These are phyloP conservation scores for Rhizomys pruinosus DNA, from an alignment of 2,113 vertebrate species.

Conservation along the genomic window DNA sequence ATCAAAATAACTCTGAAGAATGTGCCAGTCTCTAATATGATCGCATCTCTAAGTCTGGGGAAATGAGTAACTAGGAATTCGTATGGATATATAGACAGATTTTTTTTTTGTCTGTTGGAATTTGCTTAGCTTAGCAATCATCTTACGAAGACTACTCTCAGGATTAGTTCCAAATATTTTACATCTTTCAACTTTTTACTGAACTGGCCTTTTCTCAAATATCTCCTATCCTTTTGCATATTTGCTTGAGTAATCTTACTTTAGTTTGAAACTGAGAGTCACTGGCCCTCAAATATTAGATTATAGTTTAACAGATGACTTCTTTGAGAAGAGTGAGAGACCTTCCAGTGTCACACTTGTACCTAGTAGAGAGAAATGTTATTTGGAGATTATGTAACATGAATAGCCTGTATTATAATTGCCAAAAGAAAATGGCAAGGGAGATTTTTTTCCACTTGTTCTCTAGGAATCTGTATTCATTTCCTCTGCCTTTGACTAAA, in stretches of 20 bases:
- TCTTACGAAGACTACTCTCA: neutral
- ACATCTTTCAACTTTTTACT: neutral
- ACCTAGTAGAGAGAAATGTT: neutral
- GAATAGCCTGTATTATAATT: neutral
- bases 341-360: neutral
- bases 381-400: neutral
- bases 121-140: neutral
- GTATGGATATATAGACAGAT: neutral
- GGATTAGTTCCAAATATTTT: neutral
- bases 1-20: neutral
- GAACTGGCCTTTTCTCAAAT: neutral
- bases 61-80: neutral
- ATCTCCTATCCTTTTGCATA: neutral
- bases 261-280: neutral
- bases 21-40: neutral
- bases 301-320: neutral
- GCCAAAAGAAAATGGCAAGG: conserved; percentile 2
- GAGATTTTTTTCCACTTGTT: conserved; percentile 53
- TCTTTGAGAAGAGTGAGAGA: neutral
- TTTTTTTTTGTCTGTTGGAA: neutral
- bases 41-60: neutral
- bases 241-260: neutral
- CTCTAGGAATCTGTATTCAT: conserved; percentile 59
- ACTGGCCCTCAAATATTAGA: neutral
- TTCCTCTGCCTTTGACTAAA: conserved; percentile 14